Conservation (phyloP, 2,113 vertebrate species). For the Dipodomys stephensi region DNA sequence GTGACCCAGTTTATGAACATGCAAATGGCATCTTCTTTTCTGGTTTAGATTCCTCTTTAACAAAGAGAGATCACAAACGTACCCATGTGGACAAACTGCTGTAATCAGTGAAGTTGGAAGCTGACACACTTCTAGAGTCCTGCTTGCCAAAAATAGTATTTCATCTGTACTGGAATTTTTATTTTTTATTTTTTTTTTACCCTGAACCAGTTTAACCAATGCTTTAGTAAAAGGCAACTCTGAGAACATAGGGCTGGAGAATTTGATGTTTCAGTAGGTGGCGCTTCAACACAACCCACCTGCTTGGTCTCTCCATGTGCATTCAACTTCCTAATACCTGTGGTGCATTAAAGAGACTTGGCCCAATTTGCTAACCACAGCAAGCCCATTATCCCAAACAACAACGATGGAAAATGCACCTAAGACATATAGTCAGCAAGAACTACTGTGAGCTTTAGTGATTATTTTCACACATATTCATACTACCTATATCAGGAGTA, state of each 20-base stretch:
- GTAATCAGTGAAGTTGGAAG: constrained; percentile 49
- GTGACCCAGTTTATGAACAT: constrained; percentile 50
- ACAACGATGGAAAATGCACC: not conserved
- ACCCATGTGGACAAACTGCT: constrained; percentile 18
- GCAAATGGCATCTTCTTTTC: not conserved
- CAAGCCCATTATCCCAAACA: not conserved
- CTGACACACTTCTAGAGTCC: constrained; percentile 78
- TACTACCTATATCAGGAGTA: not conserved
- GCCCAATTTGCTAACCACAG: constrained; percentile 58
- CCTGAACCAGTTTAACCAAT: constrained; percentile 78
- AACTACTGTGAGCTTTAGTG: not conserved
- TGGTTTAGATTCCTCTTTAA: not conserved
- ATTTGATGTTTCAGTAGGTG: constrained; percentile 83
- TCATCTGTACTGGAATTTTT: constrained; percentile 65
- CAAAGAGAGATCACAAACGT: not conserved
- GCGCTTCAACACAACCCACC: constrained; percentile 88
- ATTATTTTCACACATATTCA: not conserved
- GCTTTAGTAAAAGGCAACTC: constrained; percentile 60
- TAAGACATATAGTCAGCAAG: not conserved
- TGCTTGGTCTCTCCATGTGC: not conserved
- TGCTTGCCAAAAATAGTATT: constrained; percentile 61
- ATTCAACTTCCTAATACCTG: constrained; percentile 29
- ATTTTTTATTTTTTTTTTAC: constrained; percentile 2
- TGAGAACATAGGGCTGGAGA: not conserved
- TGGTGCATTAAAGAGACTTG: constrained; percentile 15